Base-by-base conservation (phyloP, 2,113 vertebrate genomes). In the Megaceryle maxima region DNA sequence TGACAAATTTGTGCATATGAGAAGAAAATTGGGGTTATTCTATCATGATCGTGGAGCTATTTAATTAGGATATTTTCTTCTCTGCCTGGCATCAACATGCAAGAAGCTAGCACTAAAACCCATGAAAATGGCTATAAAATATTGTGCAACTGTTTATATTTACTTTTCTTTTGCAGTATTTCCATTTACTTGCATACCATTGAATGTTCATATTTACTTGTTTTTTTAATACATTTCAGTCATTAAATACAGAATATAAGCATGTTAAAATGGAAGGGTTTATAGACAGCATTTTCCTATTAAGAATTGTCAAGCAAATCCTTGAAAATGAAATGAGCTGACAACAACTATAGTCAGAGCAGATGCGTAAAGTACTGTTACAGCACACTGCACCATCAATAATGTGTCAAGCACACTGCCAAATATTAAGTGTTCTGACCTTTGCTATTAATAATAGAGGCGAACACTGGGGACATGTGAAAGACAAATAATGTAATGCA, bases 361-460 rank as follows among this genome's bases (percentile, higher is more conserved):
- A 93, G 90, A 95, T 85, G 51, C 4, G 2, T 94, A 33, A 91
- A 79, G 60, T 83, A 69, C 50, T 1, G 1, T 73, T 94, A 46
- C 15, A 91, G 29, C 70, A 50, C 81, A 73, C 84, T 87, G 87
- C 76, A 64, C 78, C 79, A 95, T 96, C 88, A 88, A 76, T 95
- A 95, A 86, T 70, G 11, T 92, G 87, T 75, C 90, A 74, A 74
- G 48, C 53, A 1, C 25, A 57, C 87, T 97, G 91, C 95, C 95
- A 97, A 88, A 95, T 92, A 97, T 77, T 96, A 97, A 97, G 88
- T 86, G 83, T 94, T 96, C 92, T 96, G 94, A 97, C 95, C 96
- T 96, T 94, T 96, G 67, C 44, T 93, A 77, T 96, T 97, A 92
- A 88, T 97, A 95, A 83, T 88, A 80, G 95, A 91, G 55, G 68